Conservation (phyloP, 2,797 vertebrate genomes). For the Halcyon chelicuti region DNA sequence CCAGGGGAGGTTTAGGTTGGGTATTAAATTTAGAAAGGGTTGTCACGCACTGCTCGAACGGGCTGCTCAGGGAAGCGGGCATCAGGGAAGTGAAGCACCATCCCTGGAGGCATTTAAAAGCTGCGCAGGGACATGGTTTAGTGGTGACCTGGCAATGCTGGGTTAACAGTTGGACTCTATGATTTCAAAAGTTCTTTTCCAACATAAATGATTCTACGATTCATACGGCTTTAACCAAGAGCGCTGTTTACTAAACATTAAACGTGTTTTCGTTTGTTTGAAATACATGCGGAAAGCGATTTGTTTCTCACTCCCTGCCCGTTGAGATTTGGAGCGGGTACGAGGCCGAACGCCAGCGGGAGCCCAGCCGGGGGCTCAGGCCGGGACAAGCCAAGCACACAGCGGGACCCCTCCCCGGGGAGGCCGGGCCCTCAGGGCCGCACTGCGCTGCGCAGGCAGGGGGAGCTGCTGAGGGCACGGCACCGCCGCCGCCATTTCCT, state of each 20-base stretch:
- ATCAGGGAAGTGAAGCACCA: too few relatives aligned
- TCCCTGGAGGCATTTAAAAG: neutral
- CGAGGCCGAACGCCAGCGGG: accelerated
- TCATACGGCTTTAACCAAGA: accelerated
- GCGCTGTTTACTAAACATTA: neutral
- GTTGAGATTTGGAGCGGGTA: accelerated
- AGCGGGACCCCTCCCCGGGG: accelerated
- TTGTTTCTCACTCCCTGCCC: accelerated
- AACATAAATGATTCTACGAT: neutral
- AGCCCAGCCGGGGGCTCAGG: accelerated
- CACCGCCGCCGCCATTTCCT: neutral
- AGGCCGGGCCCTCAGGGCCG: neutral
- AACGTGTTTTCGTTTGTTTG: accelerated
- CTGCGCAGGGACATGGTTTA: accelerated
- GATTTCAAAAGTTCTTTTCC: neutral
- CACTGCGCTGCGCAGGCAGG: neutral
- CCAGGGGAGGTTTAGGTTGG: neutral
- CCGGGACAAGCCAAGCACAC: accelerated
- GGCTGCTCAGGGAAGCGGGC: neutral
- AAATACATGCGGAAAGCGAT: accelerated
- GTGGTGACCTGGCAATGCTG: accelerated
- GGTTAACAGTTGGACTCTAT: accelerated
- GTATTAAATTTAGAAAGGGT: neutral
- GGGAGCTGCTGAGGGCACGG: neutral
- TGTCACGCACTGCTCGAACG: neutral